A percentile compares a stretch with the other conserved stretches of the same genome.
Conservation (phyloP, 2,797 vertebrate species). For the Microchirus variegatus region DNA sequence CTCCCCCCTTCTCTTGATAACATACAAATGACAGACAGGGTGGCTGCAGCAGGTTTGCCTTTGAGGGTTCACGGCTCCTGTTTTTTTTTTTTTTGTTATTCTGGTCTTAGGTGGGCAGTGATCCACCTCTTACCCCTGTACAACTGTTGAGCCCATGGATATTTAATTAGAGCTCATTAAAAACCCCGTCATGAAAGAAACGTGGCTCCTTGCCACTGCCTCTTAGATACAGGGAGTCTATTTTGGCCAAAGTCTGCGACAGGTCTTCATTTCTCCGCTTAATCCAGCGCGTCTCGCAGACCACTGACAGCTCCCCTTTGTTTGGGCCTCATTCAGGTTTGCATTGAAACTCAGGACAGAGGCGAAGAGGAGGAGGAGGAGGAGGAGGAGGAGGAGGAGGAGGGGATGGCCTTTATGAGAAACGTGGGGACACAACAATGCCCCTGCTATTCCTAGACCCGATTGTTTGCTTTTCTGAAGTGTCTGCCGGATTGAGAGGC, state of each 20-base stretch:
- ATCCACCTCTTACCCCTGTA: conserved; percentile 53
- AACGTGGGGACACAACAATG: conserved; percentile 55
- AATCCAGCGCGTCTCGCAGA: conserved; percentile 60
- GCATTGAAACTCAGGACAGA: conserved; percentile 55
- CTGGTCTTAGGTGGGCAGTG: conserved; percentile 44
- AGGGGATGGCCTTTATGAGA: conserved; percentile 55
- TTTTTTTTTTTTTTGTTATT: conserved; percentile 44
- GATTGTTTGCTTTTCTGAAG: conserved; percentile 76
- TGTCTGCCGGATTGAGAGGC: conserved; percentile 47
- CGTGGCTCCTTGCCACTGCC: conserved; percentile 77
- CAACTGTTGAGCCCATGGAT: conserved; percentile 67
- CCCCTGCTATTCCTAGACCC: conserved; percentile 64
- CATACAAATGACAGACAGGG: conserved; percentile 7
- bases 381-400: conserved; percentile 8
- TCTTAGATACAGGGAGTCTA: conserved; percentile 69
- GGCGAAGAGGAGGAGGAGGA: conserved; percentile 17
- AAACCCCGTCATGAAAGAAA: conserved; percentile 75
- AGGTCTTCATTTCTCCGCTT: conserved; percentile 71
- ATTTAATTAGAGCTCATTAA: conserved; percentile 83
- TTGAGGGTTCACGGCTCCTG: conserved; percentile 31
- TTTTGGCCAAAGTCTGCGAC: conserved; percentile 65
- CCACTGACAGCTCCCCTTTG: conserved; percentile 69
- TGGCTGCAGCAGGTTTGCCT: conserved; percentile 28
- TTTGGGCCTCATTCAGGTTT: conserved; percentile 64
- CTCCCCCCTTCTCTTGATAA: conserved; percentile 11